Evolutionary conservation across 2,888 invertebrate genomes (phyloP), one percentile per base, ranked within the genome.

Genomic region (Limnephilus rhombicus): DNA sequence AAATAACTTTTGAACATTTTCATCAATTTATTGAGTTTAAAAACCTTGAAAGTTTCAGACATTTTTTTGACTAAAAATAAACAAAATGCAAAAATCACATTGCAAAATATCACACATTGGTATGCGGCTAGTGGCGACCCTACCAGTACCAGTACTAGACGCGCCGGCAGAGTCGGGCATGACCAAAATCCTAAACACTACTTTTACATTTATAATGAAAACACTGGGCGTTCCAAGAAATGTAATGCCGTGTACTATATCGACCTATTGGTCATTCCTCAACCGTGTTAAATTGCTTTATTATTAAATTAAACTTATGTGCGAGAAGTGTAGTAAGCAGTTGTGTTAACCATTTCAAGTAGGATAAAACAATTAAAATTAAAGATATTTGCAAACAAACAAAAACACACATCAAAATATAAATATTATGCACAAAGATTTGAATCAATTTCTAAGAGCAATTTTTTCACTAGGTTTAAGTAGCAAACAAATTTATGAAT

Each of bases 31-130:
- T 85, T 90, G 81, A 85, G 24, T 85, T 90, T 85, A 34, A 90
- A 83, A 90, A 90, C 85, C 81, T 68, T 49, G 85, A 37, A 89
- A 29, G 45, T 29, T 86, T 86, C 88, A 85, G 53, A 90, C 53
- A 85, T 45, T 29, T 24, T 53, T 85, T 82, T 31, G 83, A 90
- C 90, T 85, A 90, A 68, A 31, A 68, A 90, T 68, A 90, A 82
- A 88, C 80, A 91, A 91, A 91, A 91, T 91, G 91, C 91, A 91
- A 87, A 88, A 81, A 91, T 91, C 91, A 91, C 91, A 88, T 88
- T 88, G 87, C 87, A 81, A 53, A 53, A 53, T 91, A 91, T 91
- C 91, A 91, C 91, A 91, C 85, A 80, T 80, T 91, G 91, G 85
- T 68, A 91, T 85, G 90, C 90, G 53, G 90, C 41, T 90, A 90